Conservation (phyloP, 2,888 invertebrate species). For the Trachelus iudaicus region DNA sequence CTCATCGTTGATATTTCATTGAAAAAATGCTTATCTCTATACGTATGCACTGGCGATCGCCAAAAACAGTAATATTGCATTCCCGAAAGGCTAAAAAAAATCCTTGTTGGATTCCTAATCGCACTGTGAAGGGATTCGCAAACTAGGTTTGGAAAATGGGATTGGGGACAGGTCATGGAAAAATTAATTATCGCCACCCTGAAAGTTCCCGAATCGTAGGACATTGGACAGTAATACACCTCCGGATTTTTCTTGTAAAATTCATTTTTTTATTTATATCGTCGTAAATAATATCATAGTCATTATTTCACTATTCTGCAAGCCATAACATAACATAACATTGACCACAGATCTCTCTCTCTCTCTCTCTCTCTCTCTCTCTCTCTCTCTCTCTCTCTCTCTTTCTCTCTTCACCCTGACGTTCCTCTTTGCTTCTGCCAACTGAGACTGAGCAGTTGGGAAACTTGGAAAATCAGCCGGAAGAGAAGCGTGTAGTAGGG, state of each 20-base stretch:
- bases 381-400: too few relatives aligned
- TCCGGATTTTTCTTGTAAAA: too few relatives aligned
- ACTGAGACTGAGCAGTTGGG: not conserved
- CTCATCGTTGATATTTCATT: too few relatives aligned
- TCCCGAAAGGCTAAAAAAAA: not conserved
- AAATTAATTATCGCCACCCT: not conserved
- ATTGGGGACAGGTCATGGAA: not conserved
- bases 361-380: too few relatives aligned
- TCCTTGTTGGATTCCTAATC: not conserved
- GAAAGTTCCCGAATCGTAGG: not conserved
- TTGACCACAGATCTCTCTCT: not conserved
- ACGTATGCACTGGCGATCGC: too few relatives aligned
- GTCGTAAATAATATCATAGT: not conserved
- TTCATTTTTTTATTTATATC: too few relatives aligned
- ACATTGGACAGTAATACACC: not conserved
- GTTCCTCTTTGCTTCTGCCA: not conserved
- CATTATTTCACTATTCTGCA: not conserved
- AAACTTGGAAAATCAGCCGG: not conserved
- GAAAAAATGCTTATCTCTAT: too few relatives aligned
- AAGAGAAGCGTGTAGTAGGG: not conserved
- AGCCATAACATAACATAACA: not conserved
- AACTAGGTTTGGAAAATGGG: not conserved
- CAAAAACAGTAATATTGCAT: too few relatives aligned
- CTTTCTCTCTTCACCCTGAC: not conserved
- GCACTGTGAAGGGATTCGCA: not conserved